Percentiles rank a stretch among this genome's conserved stretches.
These are phyloP conservation scores for Harpagus bidentatus DNA, from an alignment of 2,113 vertebrate species.

Conservation along the genomic window DNA sequence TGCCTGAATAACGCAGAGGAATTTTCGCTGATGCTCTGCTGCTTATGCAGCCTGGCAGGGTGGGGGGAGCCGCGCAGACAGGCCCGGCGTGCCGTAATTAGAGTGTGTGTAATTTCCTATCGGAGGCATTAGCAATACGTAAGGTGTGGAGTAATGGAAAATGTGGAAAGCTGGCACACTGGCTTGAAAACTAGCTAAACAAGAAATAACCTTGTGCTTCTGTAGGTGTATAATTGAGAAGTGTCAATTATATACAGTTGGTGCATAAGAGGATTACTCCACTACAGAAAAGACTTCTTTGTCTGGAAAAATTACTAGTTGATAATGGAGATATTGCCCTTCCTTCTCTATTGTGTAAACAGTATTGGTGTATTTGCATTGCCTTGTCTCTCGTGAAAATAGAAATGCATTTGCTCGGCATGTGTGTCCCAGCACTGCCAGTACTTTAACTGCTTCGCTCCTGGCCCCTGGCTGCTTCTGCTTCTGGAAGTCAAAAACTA, in stretches of 20 bases:
- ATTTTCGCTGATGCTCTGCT: background rate
- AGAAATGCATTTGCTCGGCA: accelerated
- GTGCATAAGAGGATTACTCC: background rate
- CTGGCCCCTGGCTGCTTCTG: background rate
- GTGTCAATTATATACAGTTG: background rate
- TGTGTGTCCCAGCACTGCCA: background rate
- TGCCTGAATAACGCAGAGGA: background rate
- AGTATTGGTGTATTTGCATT: background rate
- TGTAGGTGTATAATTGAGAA: background rate
- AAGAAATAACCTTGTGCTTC: background rate
- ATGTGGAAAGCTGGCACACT: background rate
- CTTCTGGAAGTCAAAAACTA: background rate
- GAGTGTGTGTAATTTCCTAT: background rate
- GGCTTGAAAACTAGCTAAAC: background rate
- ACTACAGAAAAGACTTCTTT: background rate
- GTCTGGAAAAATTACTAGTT: background rate
- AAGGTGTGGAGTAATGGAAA: slow-evolving; percentile 23
- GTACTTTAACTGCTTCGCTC: background rate
- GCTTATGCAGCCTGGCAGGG: background rate
- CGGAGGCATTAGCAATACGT: background rate
- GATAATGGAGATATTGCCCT: background rate
- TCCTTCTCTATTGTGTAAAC: background rate
- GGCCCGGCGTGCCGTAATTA: background rate
- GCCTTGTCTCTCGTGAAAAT: background rate
- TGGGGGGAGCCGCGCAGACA: background rate